Conservation (phyloP, 2,797 vertebrate species). For the Nasua narica region DNA sequence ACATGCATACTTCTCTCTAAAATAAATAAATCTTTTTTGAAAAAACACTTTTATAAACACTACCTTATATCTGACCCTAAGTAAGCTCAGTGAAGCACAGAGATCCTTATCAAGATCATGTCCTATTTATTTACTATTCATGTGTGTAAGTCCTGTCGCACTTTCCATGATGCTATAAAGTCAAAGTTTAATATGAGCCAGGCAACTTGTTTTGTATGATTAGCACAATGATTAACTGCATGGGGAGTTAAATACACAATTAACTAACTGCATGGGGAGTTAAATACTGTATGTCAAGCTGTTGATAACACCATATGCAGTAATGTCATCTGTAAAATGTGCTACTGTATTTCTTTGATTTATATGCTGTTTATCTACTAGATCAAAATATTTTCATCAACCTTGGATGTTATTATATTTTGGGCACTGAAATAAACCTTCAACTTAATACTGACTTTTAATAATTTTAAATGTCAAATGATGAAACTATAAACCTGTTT, state of each 20-base stretch:
- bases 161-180: not conserved
- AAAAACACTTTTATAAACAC: not conserved
- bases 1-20: not conserved
- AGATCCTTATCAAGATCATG: not conserved
- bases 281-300: not conserved
- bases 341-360: not conserved
- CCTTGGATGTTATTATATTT: not conserved
- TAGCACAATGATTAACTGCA: not conserved
- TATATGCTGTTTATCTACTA: not conserved
- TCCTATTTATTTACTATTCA: not conserved
- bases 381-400: slow-evolving; percentile 1
- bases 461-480: not conserved
- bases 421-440: not conserved
- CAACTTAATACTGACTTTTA: not conserved
- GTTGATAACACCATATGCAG: not conserved
- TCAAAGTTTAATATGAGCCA: not conserved
- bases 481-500: not conserved
- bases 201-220: not conserved
- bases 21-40: not conserved
- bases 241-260: not conserved
- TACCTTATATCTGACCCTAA: not conserved
- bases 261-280: not conserved
- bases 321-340: not conserved
- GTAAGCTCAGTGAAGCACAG: not conserved
- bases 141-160: not conserved